Evolutionary conservation across 2,888 invertebrate species (phyloP).

Genomic region (Parnassius apollo): DNA sequence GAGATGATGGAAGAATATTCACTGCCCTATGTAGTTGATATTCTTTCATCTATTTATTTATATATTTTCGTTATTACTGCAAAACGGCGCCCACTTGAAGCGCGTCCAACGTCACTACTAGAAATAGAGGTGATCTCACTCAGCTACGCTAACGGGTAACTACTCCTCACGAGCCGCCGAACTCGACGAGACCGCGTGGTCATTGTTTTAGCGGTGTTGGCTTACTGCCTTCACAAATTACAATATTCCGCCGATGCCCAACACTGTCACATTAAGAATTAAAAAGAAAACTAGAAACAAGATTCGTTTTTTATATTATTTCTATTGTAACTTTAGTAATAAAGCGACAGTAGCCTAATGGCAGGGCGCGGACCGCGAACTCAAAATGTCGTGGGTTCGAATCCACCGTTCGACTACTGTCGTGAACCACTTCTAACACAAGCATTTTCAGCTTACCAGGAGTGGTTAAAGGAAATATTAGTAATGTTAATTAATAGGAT

Average conservation of each 20-base stretch:
- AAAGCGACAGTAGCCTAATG: too few species aligned
- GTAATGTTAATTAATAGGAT: too few species aligned
- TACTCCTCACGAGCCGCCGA: slow-evolving; percentile 39
- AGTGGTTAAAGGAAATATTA: too few species aligned
- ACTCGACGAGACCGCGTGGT: slow-evolving; percentile 30
- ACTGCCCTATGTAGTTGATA: too few species aligned
- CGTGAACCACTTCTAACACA: too few species aligned
- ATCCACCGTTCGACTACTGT: too few species aligned
- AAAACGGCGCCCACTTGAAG: slow-evolving; percentile 32
- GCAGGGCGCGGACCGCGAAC: too few species aligned
- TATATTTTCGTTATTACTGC: slow-evolving; percentile 12
- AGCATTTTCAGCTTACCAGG: too few species aligned
- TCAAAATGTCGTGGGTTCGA: too few species aligned
- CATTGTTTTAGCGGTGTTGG: slow-evolving; percentile 2
- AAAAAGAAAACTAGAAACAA: background rate
- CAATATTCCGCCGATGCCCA: background rate
- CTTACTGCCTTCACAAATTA: background rate
- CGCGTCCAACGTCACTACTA: slow-evolving; percentile 62
- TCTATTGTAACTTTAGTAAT: too few species aligned
- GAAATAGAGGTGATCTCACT: slow-evolving; percentile 77
- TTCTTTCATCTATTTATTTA: background rate
- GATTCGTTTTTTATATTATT: too few species aligned
- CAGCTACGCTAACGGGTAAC: slow-evolving; percentile 50
- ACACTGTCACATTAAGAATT: background rate
- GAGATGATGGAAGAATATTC: too few species aligned